Percentiles rank a stretch among this genome's conserved stretches.
phyloP scores from a whole-genome alignment of 2,888 invertebrate genomes.

The Boloria euphrosyne region DNA sequence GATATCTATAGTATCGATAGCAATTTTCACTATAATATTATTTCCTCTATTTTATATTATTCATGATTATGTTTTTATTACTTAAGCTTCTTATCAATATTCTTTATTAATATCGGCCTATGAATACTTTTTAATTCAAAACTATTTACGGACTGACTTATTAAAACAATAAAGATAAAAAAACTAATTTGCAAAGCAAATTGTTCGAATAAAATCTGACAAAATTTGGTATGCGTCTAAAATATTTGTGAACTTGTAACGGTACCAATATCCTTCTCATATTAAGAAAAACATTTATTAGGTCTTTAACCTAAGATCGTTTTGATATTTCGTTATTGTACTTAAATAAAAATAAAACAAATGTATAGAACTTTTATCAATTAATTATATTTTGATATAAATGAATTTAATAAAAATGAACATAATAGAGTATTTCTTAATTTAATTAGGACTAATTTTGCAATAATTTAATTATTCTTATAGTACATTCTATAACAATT shows the following conservation, averaged over 20 bases:
- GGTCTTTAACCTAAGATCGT: constrained; percentile 26
- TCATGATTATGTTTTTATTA: neutral
- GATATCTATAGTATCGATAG: constrained; percentile 34
- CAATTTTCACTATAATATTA: constrained; percentile 14
- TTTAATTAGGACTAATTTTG: too few species aligned
- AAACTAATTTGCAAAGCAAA: constrained; percentile 25
- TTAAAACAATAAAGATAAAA: neutral
- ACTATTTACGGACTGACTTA: neutral
- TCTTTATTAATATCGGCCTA: neutral
- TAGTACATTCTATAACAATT: too few species aligned
- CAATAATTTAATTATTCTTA: too few species aligned
- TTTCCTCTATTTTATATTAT: constrained; percentile 10
- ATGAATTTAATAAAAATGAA: too few species aligned
- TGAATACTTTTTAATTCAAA: neutral
- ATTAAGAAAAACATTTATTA: constrained; percentile 13
- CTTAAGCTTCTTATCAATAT: neutral
- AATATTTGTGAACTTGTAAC: constrained; percentile 20
- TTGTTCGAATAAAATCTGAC: constrained; percentile 19
- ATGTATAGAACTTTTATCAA: too few species aligned
- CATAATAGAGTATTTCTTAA: too few species aligned
- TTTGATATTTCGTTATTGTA: constrained; percentile 6
- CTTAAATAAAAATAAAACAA: too few species aligned
- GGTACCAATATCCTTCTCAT: constrained; percentile 18
- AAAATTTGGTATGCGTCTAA: constrained; percentile 23
- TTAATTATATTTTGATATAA: too few species aligned